Evolutionary conservation across 2,113 vertebrate genomes (phyloP).

Genomic region (Lanius ludovicianus): DNA sequence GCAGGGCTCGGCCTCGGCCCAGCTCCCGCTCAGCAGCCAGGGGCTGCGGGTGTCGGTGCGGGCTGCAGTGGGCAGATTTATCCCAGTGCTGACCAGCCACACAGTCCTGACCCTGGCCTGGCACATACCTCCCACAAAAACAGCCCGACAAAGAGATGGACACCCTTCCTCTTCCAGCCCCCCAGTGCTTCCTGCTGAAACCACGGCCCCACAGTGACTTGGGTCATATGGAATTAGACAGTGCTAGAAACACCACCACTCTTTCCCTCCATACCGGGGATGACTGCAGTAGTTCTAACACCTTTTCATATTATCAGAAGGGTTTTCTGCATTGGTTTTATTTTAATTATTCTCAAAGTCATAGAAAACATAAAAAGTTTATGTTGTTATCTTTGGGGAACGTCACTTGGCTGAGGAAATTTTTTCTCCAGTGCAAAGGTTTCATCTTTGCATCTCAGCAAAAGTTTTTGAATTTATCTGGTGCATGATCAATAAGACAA

Average conservation of each 20-base stretch:
- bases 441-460: background rate
- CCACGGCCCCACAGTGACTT: fast-evolving
- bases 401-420: background rate
- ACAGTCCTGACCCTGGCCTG: fast-evolving
- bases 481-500: background rate
- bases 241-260: background rate
- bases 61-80: fast-evolving
- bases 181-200: background rate
- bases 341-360: background rate
- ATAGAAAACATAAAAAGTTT: background rate
- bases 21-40: no score
- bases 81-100: background rate
- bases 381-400: background rate
- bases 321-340: background rate
- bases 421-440: background rate
- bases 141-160: fast-evolving
- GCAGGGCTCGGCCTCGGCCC: background rate
- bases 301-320: background rate
- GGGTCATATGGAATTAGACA: background rate
- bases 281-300: background rate
- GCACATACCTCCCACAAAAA: no score
- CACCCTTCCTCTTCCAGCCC: background rate
- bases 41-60: fast-evolving
- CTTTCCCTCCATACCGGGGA: background rate
- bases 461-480: background rate